Base-by-base conservation (phyloP, 2,888 invertebrate species). In the Plusia festucae region DNA sequence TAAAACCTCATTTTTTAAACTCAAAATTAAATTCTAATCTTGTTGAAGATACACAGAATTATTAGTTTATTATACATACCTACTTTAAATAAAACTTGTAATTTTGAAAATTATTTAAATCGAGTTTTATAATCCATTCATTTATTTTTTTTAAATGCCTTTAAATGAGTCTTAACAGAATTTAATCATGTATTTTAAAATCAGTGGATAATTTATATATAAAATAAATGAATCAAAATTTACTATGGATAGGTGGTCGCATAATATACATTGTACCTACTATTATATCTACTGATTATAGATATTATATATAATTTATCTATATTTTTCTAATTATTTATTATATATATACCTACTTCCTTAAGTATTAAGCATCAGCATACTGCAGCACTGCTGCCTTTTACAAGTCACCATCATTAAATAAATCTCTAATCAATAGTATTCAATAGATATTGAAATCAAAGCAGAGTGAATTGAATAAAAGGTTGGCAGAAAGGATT, bases 61-160 rank as follows among this genome's bases (percentile, higher is more conserved):
- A n/a, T 20, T 49, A 40, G n/a, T 16, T 49, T 18, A 49, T 18
- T 20, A 11, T 49, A 20, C 3, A 11, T 20, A 49, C n/a, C n/a
- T n/a, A n/a, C n/a, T n/a, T 16, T 49, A 49, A 20, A 49, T 49
- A 49, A 49, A 49, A 49, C 46, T 20, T 40, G 40, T 49, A 49
- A 49, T 49, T 49, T 49, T 20, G 18, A 20, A 49, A 20, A 49
- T 11, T 49, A 49, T 49, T 49, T 49, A 49, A 49, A 49, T 49
- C 11, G 16, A 20, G 11, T 3, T 49, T 49, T 52, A 15, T 52
- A 24, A 52, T 24, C 15, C 24, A 52, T 24, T 24, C 22, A 52
- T 52, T 52, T 52, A 52, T 52, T 7, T 24, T 24, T n/a, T 52
- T 24, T 22, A 13, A 51, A 52, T 24, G 24, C 7, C 24, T 22